A percentile compares a stretch with the other conserved stretches of the same genome.
Evolutionary conservation across 1,140 invertebrate genomes (phyloP).

Genomic region (Drusus annulatus): DNA sequence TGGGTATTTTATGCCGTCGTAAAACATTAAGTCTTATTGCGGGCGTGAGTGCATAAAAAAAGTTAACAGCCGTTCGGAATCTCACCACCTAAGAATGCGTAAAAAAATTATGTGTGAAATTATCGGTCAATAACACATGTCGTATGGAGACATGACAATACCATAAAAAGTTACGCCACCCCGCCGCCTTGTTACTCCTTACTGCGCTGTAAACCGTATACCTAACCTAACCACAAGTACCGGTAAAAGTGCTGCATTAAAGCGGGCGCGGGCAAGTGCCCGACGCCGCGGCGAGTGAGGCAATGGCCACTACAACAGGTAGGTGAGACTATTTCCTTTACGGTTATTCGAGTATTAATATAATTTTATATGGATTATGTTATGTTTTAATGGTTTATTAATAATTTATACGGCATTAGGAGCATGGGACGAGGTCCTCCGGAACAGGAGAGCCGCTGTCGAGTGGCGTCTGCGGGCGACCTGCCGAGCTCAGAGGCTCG

Average conservation of each 20-base stretch:
- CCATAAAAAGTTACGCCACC: slow-evolving; percentile 51
- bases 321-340: slow-evolving; percentile 21
- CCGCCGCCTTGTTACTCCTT: slow-evolving; percentile 10
- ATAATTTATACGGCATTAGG: slow-evolving; percentile 2
- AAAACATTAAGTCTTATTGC: slow-evolving; percentile 32
- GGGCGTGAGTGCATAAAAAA: slow-evolving; percentile 33
- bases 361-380: slow-evolving; percentile 20
- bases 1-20: slow-evolving; percentile 25
- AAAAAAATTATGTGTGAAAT: slow-evolving; percentile 44
- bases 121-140: slow-evolving; percentile 52
- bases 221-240: slow-evolving; percentile 49
- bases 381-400: slow-evolving; percentile 33
- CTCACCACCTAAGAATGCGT: slow-evolving; percentile 42
- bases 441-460: background rate
- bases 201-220: slow-evolving; percentile 38
- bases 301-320: slow-evolving; percentile 16
- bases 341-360: slow-evolving; percentile 6
- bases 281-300: too few relatives aligned
- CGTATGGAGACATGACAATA: slow-evolving; percentile 57
- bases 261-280: slow-evolving; percentile 29
- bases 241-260: slow-evolving; percentile 46
- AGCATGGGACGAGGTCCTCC: background rate
- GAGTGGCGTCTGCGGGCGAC: slow-evolving; percentile 8
- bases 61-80: slow-evolving; percentile 26
- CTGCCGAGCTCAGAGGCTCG: background rate